A percentile compares a stretch with the other conserved stretches of the same genome.
These are phyloP conservation scores for Chaunax sp. DNA, from an alignment of 2,797 vertebrate species.

Conservation along the genomic window DNA sequence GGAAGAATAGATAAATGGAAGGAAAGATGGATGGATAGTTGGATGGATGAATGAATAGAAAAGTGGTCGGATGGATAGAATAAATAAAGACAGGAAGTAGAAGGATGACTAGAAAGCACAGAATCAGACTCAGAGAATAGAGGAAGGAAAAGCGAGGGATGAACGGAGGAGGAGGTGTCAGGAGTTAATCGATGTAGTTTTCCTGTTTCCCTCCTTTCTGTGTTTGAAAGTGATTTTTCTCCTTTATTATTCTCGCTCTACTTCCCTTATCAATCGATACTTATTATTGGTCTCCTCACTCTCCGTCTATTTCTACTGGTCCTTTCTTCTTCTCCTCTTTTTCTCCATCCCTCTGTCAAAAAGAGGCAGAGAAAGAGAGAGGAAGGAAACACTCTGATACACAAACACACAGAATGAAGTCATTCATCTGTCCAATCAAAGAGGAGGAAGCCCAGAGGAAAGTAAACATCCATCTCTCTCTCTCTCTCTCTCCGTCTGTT, in stretches of 20 bases:
- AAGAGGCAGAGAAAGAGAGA: conserved; percentile 15
- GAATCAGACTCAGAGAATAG: conserved; percentile 4
- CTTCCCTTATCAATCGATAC: conserved; percentile 77
- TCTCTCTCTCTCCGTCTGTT: conserved; percentile 15
- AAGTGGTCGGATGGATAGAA: not conserved
- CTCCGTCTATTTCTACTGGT: conserved; percentile 22
- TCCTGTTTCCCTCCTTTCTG: conserved; percentile 53
- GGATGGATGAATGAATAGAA: not conserved
- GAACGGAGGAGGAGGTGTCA: conserved; percentile 53
- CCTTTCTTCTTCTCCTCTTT: not conserved
- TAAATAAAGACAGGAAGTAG: not conserved
- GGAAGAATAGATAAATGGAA: not conserved
- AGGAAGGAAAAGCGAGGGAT: conserved; percentile 35
- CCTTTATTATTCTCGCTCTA: conserved; percentile 72
- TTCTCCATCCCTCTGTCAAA: conserved; percentile 11
- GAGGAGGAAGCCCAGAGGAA: conserved; percentile 75
- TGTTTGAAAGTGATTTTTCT: conserved; percentile 56
- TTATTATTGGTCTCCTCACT: conserved; percentile 63
- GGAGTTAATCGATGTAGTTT: conserved; percentile 64
- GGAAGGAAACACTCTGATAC: conserved; percentile 31
- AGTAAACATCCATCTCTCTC: conserved; percentile 76
- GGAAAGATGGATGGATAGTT: not conserved
- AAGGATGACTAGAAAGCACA: conserved; percentile 3
- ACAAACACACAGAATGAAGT: conserved; percentile 72
- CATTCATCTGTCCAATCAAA: conserved; percentile 82